phyloP scores from a whole-genome alignment of 2,113 vertebrate species.

The Tachuris rubrigastra region DNA sequence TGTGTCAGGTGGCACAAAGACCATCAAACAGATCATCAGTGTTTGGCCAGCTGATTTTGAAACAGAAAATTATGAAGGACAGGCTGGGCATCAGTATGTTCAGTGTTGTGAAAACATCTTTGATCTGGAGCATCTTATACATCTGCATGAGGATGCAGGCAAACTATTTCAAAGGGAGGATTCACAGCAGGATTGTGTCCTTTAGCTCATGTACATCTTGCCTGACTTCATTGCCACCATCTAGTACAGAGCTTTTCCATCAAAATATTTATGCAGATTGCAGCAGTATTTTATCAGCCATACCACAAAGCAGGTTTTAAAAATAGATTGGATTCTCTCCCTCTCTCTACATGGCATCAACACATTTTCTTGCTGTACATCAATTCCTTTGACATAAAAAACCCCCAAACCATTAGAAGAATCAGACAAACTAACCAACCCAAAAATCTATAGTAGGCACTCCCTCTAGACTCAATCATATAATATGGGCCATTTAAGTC shows the following conservation, averaged over 20 bases:
- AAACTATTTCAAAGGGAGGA: not conserved
- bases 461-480: not conserved
- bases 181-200: not conserved
- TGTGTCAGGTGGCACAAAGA: not conserved
- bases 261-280: slow-evolving; percentile 7
- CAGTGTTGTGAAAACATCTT: not conserved
- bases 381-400: not conserved
- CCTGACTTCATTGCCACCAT: not conserved
- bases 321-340: not conserved
- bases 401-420: not conserved
- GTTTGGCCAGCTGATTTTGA: not conserved
- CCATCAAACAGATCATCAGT: not conserved
- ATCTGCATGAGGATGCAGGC: not conserved
- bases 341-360: not conserved
- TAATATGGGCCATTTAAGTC: not conserved
- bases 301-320: not conserved
- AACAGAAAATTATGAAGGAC: not conserved
- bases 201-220: not conserved
- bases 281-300: not conserved
- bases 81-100: not conserved
- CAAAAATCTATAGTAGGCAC: not conserved
- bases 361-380: not conserved
- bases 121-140: not conserved
- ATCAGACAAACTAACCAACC: not conserved
- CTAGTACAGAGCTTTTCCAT: not conserved